Conservation (phyloP, 2,113 vertebrate genomes). For the Lampris incognitus region DNA sequence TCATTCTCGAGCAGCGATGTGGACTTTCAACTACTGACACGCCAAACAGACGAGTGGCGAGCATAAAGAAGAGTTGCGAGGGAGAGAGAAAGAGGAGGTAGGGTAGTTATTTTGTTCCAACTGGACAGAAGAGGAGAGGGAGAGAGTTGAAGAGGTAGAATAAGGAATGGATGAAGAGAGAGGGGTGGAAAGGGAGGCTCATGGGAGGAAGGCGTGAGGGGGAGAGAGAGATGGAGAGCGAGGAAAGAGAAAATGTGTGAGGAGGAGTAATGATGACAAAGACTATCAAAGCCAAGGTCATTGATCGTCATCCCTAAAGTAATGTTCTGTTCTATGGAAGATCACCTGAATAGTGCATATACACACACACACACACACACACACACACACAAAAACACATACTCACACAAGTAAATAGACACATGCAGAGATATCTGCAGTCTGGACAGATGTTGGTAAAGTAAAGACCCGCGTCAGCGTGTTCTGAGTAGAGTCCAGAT, state of each 20-base stretch:
- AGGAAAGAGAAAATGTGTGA: background rate
- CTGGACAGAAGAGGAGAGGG: background rate
- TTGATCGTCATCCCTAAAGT: background rate
- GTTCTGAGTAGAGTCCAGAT: conserved; percentile 1
- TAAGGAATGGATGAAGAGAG: background rate
- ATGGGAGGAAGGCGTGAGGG: background rate
- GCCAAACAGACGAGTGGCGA: too few species aligned
- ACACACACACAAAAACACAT: background rate
- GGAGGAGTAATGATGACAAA: background rate
- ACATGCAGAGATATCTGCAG: background rate
- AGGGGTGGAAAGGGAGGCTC: background rate
- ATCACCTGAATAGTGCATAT: background rate
- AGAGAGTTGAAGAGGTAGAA: background rate
- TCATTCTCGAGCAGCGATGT: too few species aligned
- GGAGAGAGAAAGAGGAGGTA: background rate
- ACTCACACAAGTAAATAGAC: background rate
- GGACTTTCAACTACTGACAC: too few species aligned
- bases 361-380: background rate
- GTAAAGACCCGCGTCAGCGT: background rate
- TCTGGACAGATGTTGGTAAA: background rate
- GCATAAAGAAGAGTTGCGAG: background rate
- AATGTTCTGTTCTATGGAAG: background rate
- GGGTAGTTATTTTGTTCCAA: background rate
- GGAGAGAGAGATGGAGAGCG: too few species aligned
- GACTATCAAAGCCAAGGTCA: background rate